Evolutionary conservation across 2,113 vertebrate species (phyloP).

Genomic region (Carassius auratus): DNA sequence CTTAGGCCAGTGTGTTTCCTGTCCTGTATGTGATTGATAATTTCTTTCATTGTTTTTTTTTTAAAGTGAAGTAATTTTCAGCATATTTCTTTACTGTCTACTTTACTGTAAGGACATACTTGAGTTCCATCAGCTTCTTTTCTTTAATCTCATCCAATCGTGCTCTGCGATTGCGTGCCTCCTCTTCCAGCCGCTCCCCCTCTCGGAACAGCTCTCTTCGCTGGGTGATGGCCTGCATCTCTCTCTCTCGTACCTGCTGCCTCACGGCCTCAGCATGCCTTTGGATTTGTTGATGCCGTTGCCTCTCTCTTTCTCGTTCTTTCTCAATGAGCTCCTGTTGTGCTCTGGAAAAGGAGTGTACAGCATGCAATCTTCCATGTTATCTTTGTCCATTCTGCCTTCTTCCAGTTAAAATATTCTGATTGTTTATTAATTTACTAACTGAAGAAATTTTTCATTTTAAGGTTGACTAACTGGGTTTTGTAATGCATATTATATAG

Average conservation of each 20-base stretch:
- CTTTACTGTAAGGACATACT: conserved; percentile 64
- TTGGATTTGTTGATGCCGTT: conserved; percentile 61
- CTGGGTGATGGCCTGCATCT: conserved; percentile 67
- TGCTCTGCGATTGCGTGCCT: conserved; percentile 69
- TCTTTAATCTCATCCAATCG: conserved; percentile 79
- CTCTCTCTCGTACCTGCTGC: conserved; percentile 80
- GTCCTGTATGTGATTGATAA: background rate
- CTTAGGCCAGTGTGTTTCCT: background rate
- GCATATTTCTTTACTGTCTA: background rate
- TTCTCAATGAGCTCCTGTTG: conserved; percentile 71
- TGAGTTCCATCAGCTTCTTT: conserved; percentile 85
- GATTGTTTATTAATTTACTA: too few species aligned
- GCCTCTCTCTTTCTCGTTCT: conserved; percentile 76
- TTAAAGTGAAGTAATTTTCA: background rate
- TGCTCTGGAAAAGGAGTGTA: conserved; percentile 66
- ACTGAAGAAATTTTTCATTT: background rate
- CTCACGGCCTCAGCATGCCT: conserved; percentile 71
- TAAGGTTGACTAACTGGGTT: background rate
- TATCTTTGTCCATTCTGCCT: background rate
- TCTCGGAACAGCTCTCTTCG: conserved; percentile 76
- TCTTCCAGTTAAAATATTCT: background rate
- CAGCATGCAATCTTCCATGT: background rate
- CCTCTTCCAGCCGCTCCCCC: conserved; percentile 72
- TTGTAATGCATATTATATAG: background rate
- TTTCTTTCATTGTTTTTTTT: background rate